Evolutionary conservation across 2,797 vertebrate genomes (phyloP).

Genomic region (Gymnodraco acuticeps): DNA sequence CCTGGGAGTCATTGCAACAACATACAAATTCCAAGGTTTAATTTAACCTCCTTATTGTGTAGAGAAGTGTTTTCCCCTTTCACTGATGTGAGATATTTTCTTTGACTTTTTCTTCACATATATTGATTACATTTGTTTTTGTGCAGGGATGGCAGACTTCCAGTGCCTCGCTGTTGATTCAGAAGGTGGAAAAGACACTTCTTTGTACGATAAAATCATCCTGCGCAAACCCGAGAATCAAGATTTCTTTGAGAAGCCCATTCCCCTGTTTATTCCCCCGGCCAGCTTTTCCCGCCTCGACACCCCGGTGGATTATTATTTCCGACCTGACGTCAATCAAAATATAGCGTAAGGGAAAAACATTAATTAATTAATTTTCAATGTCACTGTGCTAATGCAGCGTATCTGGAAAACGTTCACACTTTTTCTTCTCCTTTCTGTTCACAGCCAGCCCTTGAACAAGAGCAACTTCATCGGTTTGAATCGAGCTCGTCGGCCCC

Average conservation of each 20-base stretch:
- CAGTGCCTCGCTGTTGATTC: slow-evolving; percentile 92
- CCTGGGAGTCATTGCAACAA: slow-evolving; percentile 89
- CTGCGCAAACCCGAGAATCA: slow-evolving; percentile 91
- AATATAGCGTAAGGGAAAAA: slow-evolving; percentile 70
- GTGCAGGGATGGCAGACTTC: slow-evolving; percentile 95
- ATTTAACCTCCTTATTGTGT: neutral
- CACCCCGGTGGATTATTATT: slow-evolving; percentile 91
- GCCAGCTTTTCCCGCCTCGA: slow-evolving; percentile 97
- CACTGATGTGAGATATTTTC: neutral
- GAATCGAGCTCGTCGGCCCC: slow-evolving; percentile 87
- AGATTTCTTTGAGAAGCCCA: slow-evolving; percentile 89
- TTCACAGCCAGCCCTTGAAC: slow-evolving; percentile 73
- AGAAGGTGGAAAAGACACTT: slow-evolving; percentile 78
- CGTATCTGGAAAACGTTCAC: neutral
- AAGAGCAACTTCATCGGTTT: slow-evolving; percentile 88
- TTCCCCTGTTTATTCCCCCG: slow-evolving; percentile 92
- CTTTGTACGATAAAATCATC: slow-evolving; percentile 93
- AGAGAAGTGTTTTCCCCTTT: neutral
- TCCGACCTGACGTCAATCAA: slow-evolving; percentile 89
- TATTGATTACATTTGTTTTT: neutral
- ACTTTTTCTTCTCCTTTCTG: neutral
- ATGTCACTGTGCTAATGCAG: neutral
- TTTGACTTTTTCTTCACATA: neutral
- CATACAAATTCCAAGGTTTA: slow-evolving; percentile 96
- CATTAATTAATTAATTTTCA: neutral